A percentile compares a stretch with the other conserved stretches of the same genome.
These are phyloP conservation scores for Echiichthys vipera DNA, from an alignment of 2,797 vertebrate genomes.

Conservation along the genomic window DNA sequence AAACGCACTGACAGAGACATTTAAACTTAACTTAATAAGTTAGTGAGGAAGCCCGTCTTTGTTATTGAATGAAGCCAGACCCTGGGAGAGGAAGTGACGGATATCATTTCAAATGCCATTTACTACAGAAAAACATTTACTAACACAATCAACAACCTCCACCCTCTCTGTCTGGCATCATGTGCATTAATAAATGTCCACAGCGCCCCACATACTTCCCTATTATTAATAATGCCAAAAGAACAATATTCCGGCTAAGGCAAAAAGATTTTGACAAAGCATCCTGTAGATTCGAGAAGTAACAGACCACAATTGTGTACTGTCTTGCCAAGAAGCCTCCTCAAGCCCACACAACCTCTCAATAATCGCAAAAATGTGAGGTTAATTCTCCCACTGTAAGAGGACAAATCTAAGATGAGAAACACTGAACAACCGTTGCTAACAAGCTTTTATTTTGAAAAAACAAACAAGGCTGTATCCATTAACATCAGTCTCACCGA, in stretches of 20 bases:
- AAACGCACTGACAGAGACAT: too few species aligned
- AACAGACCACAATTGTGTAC: neutral
- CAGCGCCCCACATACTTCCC: neutral
- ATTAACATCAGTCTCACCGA: constrained; percentile 2
- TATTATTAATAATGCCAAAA: neutral
- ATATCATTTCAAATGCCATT: constrained; percentile 19
- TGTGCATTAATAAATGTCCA: neutral
- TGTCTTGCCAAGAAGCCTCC: neutral
- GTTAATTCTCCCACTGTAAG: constrained; percentile 2
- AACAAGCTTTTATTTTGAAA: constrained; percentile 11
- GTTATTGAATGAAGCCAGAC: neutral
- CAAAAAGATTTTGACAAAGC: neutral
- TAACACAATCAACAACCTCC: constrained; percentile 13
- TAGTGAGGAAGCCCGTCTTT: neutral
- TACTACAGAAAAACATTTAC: neutral
- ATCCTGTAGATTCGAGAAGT: neutral
- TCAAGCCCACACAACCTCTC: neutral
- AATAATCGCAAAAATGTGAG: constrained; percentile 9
- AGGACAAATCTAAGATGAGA: neutral
- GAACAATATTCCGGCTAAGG: neutral
- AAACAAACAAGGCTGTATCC: neutral
- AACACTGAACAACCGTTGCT: neutral
- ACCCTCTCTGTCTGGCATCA: constrained; percentile 5
- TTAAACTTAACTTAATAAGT: neutral
- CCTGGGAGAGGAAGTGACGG: neutral